Conservation (phyloP, 2,113 vertebrate species). For the Prolemur simus region DNA sequence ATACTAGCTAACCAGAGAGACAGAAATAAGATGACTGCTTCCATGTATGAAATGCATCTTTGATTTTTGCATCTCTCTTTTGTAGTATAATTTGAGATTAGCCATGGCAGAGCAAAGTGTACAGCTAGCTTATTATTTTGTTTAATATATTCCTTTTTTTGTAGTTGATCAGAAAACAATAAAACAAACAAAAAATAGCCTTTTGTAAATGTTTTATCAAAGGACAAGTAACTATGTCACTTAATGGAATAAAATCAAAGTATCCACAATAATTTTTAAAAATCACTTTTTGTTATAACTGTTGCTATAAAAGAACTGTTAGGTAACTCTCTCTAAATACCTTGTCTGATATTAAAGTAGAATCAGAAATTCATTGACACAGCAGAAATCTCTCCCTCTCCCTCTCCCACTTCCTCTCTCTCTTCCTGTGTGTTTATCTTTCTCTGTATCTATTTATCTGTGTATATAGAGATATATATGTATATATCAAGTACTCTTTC, state of each 20-base stretch:
- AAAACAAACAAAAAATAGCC: neutral
- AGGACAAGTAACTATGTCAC: neutral
- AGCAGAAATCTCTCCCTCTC: neutral
- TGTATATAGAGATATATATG: no score
- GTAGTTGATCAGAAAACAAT: neutral
- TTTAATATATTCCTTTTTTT: neutral
- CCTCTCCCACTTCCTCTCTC: neutral
- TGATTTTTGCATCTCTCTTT: conserved; percentile 58
- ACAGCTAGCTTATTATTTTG: neutral
- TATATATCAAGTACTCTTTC: neutral
- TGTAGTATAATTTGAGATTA: conserved; percentile 30
- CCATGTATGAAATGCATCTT: conserved; percentile 8
- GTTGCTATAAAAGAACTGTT: neutral
- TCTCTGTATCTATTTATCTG: neutral
- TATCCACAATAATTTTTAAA: neutral
- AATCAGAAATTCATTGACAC: neutral
- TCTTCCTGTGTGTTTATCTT: neutral
- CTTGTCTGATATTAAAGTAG: neutral
- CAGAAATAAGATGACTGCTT: neutral
- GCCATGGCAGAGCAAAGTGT: neutral
- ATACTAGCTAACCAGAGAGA: neutral
- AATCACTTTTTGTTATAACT: neutral
- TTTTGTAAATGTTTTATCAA: neutral
- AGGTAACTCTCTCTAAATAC: neutral
- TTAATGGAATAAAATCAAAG: conserved; percentile 9